These are phyloP conservation scores for Larimichthys crocea DNA, from an alignment of 2,113 vertebrate species.

Conservation along the genomic window DNA sequence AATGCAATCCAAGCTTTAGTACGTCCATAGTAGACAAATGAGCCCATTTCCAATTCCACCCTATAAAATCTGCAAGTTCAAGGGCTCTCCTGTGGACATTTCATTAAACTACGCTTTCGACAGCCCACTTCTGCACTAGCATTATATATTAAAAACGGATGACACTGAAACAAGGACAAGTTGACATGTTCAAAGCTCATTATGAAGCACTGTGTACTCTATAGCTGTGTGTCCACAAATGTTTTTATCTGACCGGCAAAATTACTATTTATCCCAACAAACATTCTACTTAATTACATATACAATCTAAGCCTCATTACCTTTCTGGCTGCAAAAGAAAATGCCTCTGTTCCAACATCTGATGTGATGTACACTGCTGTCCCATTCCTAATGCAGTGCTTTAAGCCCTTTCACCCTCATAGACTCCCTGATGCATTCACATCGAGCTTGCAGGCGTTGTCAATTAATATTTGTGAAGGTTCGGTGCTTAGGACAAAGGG, in stretches of 20 bases:
- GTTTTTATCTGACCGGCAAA: neutral
- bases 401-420: neutral
- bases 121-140: neutral
- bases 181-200: neutral
- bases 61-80: neutral
- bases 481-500: slow-evolving; percentile 25
- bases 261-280: neutral
- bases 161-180: neutral
- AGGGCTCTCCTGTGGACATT: neutral
- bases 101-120: neutral
- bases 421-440: slow-evolving; percentile 16
- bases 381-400: neutral
- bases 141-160: neutral
- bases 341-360: neutral
- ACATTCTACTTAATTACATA: neutral
- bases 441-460: slow-evolving; percentile 42
- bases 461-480: slow-evolving; percentile 33
- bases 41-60: neutral
- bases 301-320: slow-evolving; percentile 7
- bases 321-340: neutral
- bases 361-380: neutral
- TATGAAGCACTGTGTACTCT: neutral
- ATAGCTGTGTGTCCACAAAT: neutral
- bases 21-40: neutral
- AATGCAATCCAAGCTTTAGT: neutral